Base-by-base conservation (phyloP, 2,888 invertebrate genomes). In the Miltochrista miniata region DNA sequence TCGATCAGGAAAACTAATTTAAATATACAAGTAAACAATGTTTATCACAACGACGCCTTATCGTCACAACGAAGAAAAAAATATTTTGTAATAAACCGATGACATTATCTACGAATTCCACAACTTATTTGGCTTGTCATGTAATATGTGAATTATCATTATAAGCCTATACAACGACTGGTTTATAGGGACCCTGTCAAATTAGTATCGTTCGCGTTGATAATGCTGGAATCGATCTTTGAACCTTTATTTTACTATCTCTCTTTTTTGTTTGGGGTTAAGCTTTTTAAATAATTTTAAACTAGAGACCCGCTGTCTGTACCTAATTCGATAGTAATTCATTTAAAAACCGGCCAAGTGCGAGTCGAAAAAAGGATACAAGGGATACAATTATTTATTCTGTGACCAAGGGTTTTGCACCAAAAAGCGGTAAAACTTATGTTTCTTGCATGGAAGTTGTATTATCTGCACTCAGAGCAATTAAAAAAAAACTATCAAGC, bases 221-320 rank as follows among this genome's bases (percentile, higher is more conserved):
- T 34, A 48, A 37, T 35, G 36, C 13, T 36, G 14, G 14, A 1
- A 7, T 13, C 24, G 43, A 48, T 48, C 48, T 48, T 48, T 43
- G 43, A 43, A 43, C 43, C 12, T 30, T 1, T 4, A 29, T 24
- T 24, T 24, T 24, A 5, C 48, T 2, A 13, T 38, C 18, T 38
- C 38, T 18, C 11, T 38, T 7, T 18, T 18, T 38, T n/a, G n/a
- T 14, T 14, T 36, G 9, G 36, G 2, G 10, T 14, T 9, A 36
- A 12, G 14, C 1, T 1, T 10, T 36, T 36, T 10, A 10, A 13
- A 14, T 36, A 36, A 36, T 15, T 14, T 14, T 36, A n/a, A n/a
- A n/a, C n/a, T n/a, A n/a, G n/a, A n/a, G n/a, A n/a, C n/a, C n/a
- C n/a, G n/a, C n/a, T n/a, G n/a, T n/a, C n/a, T n/a, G n/a, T n/a